phyloP scores from a whole-genome alignment of 2,113 vertebrate species.

The Carassius gibelio region DNA sequence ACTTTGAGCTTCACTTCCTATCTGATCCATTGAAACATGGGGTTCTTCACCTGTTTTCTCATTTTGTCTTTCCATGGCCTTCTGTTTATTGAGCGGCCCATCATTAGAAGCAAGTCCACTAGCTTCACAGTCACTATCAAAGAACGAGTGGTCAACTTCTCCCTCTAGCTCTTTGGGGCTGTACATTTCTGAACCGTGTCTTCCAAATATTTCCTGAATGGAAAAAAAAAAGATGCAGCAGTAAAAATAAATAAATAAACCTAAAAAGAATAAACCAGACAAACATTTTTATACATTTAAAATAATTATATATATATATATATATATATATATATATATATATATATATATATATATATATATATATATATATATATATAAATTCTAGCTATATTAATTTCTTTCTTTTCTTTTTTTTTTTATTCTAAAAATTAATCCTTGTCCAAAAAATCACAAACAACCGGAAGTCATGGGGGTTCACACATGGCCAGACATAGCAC shows the following conservation, averaged over 20 bases:
- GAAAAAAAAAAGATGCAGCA: conserved; percentile 13
- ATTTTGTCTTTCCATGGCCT: conserved; percentile 25
- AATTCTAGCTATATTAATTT: not conserved
- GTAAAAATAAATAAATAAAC: not conserved
- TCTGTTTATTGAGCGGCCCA: conserved; percentile 28
- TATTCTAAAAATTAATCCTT: not conserved
- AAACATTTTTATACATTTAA: no score
- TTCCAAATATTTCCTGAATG: not conserved
- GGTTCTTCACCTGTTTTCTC: not conserved
- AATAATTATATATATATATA: no score
- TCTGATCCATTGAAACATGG: not conserved
- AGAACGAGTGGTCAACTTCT: conserved; percentile 95
- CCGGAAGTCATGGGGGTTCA: no score
- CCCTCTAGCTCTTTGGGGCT: conserved; percentile 77
- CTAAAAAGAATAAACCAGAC: no score
- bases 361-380: no score
- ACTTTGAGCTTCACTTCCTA: not conserved
- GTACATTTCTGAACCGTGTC: conserved; percentile 74
- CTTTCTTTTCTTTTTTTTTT: no score
- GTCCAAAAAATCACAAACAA: not conserved
- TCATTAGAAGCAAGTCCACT: conserved; percentile 46
- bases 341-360: no score
- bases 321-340: no score
- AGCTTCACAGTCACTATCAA: conserved; percentile 88
- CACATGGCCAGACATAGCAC: no score